Evolutionary conservation across 2,113 vertebrate genomes (phyloP).

Genomic region (Myiopsitta monachus): DNA sequence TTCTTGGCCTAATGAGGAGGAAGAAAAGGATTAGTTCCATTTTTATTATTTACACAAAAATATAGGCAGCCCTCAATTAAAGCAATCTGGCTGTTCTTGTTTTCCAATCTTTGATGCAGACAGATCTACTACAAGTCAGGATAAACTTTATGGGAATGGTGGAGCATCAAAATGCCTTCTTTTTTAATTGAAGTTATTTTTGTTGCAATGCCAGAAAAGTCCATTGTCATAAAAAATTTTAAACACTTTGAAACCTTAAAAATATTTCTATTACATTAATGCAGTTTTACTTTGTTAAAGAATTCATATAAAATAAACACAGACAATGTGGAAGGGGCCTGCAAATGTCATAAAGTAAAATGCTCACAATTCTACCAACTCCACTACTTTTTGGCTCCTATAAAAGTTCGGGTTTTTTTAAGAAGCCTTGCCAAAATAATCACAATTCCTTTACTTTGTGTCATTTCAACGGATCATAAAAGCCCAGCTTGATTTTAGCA

Average conservation of each 20-base stretch:
- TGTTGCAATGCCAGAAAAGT: not conserved
- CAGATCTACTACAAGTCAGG: not conserved
- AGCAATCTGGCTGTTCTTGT: not conserved
- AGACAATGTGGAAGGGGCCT: not conserved
- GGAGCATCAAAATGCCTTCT: not conserved
- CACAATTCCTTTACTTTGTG: constrained; percentile 26
- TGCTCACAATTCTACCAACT: not conserved
- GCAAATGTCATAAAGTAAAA: constrained; percentile 35
- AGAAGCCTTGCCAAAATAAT: constrained; percentile 56
- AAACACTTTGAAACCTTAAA: not conserved
- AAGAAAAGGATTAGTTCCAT: constrained; percentile 39
- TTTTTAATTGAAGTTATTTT: not conserved
- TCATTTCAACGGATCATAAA: constrained; percentile 6
- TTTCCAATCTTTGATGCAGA: constrained; percentile 13
- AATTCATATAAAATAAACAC: not conserved
- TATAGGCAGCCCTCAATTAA: constrained; percentile 29
- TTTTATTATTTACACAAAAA: constrained; percentile 47
- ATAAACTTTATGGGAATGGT: not conserved
- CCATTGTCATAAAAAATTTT: not conserved
- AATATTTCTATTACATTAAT: not conserved
- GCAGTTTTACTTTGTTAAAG: not conserved
- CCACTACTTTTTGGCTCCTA: not conserved
- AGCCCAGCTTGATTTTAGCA: constrained; percentile 3
- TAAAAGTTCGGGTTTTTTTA: not conserved
- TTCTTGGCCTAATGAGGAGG: constrained; percentile 50